Base-by-base conservation (phyloP, 1,140 invertebrate genomes). In the Papilio helenus region DNA sequence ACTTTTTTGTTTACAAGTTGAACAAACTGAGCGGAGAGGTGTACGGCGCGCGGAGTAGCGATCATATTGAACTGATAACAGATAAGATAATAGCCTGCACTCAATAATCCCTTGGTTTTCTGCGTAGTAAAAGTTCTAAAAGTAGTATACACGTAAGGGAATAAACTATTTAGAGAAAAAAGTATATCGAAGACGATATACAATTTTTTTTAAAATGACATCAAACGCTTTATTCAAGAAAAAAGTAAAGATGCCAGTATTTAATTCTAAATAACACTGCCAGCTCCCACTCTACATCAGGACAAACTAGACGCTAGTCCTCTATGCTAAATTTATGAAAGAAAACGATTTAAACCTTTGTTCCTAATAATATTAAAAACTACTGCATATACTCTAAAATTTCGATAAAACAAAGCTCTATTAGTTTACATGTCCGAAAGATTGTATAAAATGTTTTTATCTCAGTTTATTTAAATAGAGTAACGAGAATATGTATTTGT, bases 11-110 rank as follows among this genome's bases (percentile, higher is more conserved):
- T 80, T 58, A 73, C 79, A 72, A 80, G 77, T 79, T 77, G 81
- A 79, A 79, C 78, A 83, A 76, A 81, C 79, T 85, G 85, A 79
- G 84, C 82, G 80, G 81, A 84, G 83, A 86, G 85, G 84, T 82
- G 89, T 88, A 86, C 44, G 10, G 87, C 71, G 86, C 86, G 86
- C 84, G 84, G 85, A 86, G 90, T 90, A 88, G 86, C 89, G 89
- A 88, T 90, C 86, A 92, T 94, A 94, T 92, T 92, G 87, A 84
- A 84, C 87, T 87, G 91, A 93, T 94, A 94, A 86, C 82, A 83
- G 91, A 93, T 94, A 84, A 93, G 92, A 94, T 94, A 92, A 89
- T 84, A 34, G 79, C 83, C 14, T 90, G 88, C 88, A 94, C 86
- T 85, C 85, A 88, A 92, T 90, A 90, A 85, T 87, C 84, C 81